Conservation (phyloP, 2,113 vertebrate species). For the Natator depressus region DNA sequence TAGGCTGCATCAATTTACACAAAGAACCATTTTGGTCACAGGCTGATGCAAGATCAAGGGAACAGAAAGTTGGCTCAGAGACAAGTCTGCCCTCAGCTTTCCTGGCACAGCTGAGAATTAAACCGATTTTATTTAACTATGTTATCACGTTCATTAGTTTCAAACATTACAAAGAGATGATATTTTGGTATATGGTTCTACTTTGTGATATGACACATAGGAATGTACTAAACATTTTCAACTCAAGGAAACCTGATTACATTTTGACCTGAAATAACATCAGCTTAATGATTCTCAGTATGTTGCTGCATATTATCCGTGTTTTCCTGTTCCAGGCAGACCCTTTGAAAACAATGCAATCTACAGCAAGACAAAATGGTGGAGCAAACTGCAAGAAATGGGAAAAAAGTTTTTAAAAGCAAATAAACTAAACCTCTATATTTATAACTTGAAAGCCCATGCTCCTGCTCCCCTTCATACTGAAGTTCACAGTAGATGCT, state of each 20-base stretch:
- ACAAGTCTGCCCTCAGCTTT: not conserved
- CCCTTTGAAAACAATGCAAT: slow-evolving; percentile 29
- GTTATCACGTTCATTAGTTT: slow-evolving; percentile 39
- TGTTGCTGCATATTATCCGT: slow-evolving; percentile 3
- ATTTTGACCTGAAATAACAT: slow-evolving; percentile 59
- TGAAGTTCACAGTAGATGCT: not conserved
- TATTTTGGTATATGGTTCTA: slow-evolving; percentile 30
- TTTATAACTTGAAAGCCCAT: not conserved
- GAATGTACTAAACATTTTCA: slow-evolving; percentile 43
- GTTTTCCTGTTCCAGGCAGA: slow-evolving; percentile 45
- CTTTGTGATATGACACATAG: not conserved
- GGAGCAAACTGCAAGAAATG: not conserved
- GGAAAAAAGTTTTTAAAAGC: slow-evolving; percentile 23
- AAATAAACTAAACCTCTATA: slow-evolving; percentile 16
- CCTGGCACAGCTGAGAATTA: not conserved
- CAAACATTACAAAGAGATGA: slow-evolving; percentile 39
- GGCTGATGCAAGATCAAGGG: not conserved
- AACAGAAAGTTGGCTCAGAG: not conserved
- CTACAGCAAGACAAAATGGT: slow-evolving; percentile 41
- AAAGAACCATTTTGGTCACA: not conserved
- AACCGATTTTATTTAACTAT: not conserved
- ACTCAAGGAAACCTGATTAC: slow-evolving; percentile 35
- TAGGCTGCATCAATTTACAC: not conserved
- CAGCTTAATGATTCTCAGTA: slow-evolving; percentile 45
- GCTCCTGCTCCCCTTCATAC: not conserved